phyloP scores from a whole-genome alignment of 2,113 vertebrate species.

The Plotosus lineatus region DNA sequence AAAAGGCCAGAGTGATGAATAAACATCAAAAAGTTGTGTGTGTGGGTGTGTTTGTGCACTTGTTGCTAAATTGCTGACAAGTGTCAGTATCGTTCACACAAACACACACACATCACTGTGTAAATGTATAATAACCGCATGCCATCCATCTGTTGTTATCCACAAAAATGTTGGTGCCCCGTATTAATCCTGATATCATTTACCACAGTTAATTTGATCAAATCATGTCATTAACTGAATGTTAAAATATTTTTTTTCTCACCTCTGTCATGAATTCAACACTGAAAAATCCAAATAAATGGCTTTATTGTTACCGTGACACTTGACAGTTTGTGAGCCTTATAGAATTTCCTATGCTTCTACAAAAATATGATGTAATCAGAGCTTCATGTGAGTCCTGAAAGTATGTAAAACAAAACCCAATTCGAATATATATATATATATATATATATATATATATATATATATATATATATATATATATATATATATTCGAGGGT shows the following conservation, averaged over 20 bases:
- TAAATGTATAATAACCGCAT: neutral
- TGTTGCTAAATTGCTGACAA: slow-evolving; percentile 56
- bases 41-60: slow-evolving; percentile 18
- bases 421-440: too few relatives aligned
- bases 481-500: too few relatives aligned
- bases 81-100: slow-evolving; percentile 50
- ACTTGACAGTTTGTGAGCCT: too few relatives aligned
- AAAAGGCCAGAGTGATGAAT: slow-evolving; percentile 54
- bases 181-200: neutral
- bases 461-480: too few relatives aligned
- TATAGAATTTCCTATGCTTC: too few relatives aligned
- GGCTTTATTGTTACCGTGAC: too few relatives aligned
- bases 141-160: neutral
- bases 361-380: too few relatives aligned
- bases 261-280: too few relatives aligned
- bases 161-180: neutral
- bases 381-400: too few relatives aligned
- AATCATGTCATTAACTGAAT: neutral
- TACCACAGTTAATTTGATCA: neutral
- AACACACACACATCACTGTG: neutral
- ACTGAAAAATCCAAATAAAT: neutral
- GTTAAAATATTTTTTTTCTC: too few relatives aligned
- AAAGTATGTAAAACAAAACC: too few relatives aligned
- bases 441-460: too few relatives aligned
- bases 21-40: slow-evolving; percentile 37